A percentile compares a stretch with the other conserved stretches of the same genome.
These are phyloP conservation scores for Cirrhinus molitorella DNA, from an alignment of 2,797 vertebrate species.

Conservation along the genomic window DNA sequence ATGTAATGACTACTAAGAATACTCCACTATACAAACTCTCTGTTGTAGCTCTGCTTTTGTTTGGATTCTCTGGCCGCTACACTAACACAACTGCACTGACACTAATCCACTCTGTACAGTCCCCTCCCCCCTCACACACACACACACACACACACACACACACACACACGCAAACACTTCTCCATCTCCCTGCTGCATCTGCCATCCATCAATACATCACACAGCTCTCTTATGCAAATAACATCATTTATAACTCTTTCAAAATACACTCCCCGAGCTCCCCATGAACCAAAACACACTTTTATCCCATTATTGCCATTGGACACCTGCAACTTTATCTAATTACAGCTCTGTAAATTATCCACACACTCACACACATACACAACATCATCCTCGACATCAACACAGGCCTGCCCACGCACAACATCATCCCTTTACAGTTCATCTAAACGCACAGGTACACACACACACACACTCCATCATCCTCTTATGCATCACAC, in stretches of 20 bases:
- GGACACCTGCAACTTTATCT: constrained; percentile 2
- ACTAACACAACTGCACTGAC: constrained; percentile 6
- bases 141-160: constrained; percentile 10
- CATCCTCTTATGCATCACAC: constrained; percentile 31
- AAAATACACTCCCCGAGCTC: neutral
- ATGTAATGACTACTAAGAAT: neutral
- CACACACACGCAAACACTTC: constrained; percentile 3
- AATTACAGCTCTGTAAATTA: constrained; percentile 9
- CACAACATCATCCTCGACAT: constrained; percentile 16
- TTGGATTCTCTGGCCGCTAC: neutral
- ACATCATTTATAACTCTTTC: constrained; percentile 3
- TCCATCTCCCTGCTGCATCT: neutral
- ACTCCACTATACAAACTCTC: neutral
- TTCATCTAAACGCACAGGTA: neutral
- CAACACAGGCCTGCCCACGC: neutral
- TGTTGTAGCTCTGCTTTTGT: neutral
- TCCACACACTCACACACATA: neutral
- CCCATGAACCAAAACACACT: constrained; percentile 11
- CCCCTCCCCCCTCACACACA: constrained; percentile 16
- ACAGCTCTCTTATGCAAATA: constrained; percentile 9
- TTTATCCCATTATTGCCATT: neutral
- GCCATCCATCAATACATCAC: constrained; percentile 23
- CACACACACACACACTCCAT: constrained; percentile 1
- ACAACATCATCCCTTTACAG: constrained; percentile 22
- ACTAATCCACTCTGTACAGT: constrained; percentile 42